These are phyloP conservation scores for Drosophila leontia DNA, from an alignment of 1,140 invertebrate genomes.

Conservation along the genomic window DNA sequence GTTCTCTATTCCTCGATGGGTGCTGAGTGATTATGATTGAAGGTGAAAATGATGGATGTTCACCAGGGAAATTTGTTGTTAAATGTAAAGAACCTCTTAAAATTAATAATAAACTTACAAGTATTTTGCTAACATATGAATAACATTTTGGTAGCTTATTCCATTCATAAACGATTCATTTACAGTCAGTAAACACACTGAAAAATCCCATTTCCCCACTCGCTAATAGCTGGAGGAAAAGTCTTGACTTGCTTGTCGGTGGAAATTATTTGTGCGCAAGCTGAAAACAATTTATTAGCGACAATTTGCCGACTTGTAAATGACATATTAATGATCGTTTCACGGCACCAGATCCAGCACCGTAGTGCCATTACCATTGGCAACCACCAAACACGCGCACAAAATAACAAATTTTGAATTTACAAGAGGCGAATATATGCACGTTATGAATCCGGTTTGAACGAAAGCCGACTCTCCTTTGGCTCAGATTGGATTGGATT, in stretches of 20 bases:
- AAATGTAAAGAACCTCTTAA: no score
- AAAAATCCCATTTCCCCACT: slow-evolving; percentile 8
- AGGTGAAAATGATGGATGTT: slow-evolving; percentile 25
- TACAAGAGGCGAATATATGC: slow-evolving; percentile 39
- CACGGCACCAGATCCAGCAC: slow-evolving; percentile 45
- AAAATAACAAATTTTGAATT: slow-evolving; percentile 79
- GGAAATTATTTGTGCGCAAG: slow-evolving; percentile 30
- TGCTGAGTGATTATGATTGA: slow-evolving; percentile 32
- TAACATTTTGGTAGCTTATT: not conserved
- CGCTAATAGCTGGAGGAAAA: not conserved
- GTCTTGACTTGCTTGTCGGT: slow-evolving; percentile 5
- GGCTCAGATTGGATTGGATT: slow-evolving; percentile 10
- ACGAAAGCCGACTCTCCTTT: slow-evolving; percentile 63
- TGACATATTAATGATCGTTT: slow-evolving; percentile 79
- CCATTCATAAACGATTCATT: slow-evolving; percentile 3
- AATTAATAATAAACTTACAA: no score
- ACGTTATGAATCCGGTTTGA: slow-evolving; percentile 74
- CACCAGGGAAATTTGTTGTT: not conserved
- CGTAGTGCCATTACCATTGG: slow-evolving; percentile 19
- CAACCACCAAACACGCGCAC: slow-evolving; percentile 60
- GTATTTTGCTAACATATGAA: not conserved
- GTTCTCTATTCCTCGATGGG: slow-evolving; percentile 16
- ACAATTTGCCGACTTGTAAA: slow-evolving; percentile 79
- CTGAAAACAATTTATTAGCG: slow-evolving; percentile 74
- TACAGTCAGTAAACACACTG: slow-evolving; percentile 1